Percentiles rank a stretch among this genome's conserved stretches.
Evolutionary conservation across 2,888 invertebrate species (phyloP).

Genomic region (Cordilura impudica): DNA sequence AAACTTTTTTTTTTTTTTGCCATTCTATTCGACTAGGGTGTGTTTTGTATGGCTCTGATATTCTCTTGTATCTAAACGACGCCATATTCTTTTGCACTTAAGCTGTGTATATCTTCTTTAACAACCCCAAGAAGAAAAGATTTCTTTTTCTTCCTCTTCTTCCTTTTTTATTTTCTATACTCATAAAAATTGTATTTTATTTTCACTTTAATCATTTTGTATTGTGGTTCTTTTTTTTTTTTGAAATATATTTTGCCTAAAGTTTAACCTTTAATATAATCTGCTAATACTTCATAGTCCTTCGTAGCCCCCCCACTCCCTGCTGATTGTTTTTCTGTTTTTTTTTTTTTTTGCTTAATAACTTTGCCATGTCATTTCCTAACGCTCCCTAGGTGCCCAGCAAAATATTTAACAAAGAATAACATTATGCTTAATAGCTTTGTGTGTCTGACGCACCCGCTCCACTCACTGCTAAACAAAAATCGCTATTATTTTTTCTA

Average conservation of each 20-base stretch:
- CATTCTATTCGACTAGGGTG: slow-evolving; percentile 42
- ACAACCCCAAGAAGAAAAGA: slow-evolving; percentile 37
- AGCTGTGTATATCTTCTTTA: slow-evolving; percentile 2
- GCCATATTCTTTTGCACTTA: slow-evolving; percentile 37
- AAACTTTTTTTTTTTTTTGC: slow-evolving; percentile 31
- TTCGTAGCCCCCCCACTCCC: neutral
- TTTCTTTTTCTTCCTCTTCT: slow-evolving; percentile 21
- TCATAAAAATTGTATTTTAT: slow-evolving; percentile 39
- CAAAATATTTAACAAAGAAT: slow-evolving; percentile 61
- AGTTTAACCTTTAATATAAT: slow-evolving; percentile 30
- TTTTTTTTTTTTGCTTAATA: neutral
- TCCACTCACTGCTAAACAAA: slow-evolving; percentile 9
- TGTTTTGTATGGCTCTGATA: slow-evolving; percentile 42
- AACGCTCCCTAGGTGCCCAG: slow-evolving; percentile 55
- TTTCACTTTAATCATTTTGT: slow-evolving; percentile 31
- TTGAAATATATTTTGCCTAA: neutral
- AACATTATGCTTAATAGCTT: slow-evolving; percentile 44
- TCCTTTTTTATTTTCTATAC: neutral
- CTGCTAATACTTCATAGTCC: neutral
- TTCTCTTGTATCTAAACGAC: slow-evolving; percentile 56
- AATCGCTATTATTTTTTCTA: slow-evolving; percentile 14
- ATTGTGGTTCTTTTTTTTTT: neutral
- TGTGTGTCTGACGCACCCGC: slow-evolving; percentile 53
- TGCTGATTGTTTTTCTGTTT: slow-evolving; percentile 11
- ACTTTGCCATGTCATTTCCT: slow-evolving; percentile 56